Evolutionary conservation across 1,140 invertebrate genomes (phyloP), one percentile per base, ranked within the genome.

Genomic region (Leptestheria dahalacensis): DNA sequence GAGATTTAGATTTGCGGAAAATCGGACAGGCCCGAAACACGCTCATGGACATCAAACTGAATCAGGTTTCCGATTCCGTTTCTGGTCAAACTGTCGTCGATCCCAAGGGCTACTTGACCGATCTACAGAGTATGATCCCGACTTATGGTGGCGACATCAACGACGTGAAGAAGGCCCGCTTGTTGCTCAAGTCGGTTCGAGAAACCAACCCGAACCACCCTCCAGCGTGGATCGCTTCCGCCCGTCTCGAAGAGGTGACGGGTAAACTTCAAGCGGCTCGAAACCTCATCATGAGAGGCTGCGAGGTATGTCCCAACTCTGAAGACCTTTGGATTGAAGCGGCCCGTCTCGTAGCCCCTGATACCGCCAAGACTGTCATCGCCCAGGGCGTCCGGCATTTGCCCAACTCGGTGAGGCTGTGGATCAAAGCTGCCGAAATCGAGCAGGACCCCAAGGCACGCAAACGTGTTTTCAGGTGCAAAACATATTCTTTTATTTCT

Each of bases 171-270:
- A 99, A 99, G 73, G 95, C 94, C 0, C 77, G 96, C 61, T 72
- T 97, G n/a, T 73, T 99, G 12, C 71, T 99, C 1, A 99, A 99
- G 70, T 97, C 93, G 48, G 93, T 99, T 0, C 76, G 96, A 52
- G 96, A 99, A 74, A 99, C 95, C 0, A 99, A 99, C 79, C 96
- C 95, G 0, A 96, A 96, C 71, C 95, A 98, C 79, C 92, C 95
- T 20, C 94, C 95, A 18, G 97, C 94, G 3, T 99, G 97, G 97
- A 95, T 99, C 66, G 96, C 96, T 9, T 97, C 94, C 57, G 96
- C 95, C n/a, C 79, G 93, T 64, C 75, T 99, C 18, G 97, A 99
- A 73, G 95, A 99, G 80, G 93, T 98, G 0, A 97, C 93, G 12
- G 96, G 95, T n/a, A 99, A 98, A 75, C 78, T 98, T 1, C 95